Conservation (phyloP, 2,888 invertebrate species). For the Hydrotaea cyrtoneurina region DNA sequence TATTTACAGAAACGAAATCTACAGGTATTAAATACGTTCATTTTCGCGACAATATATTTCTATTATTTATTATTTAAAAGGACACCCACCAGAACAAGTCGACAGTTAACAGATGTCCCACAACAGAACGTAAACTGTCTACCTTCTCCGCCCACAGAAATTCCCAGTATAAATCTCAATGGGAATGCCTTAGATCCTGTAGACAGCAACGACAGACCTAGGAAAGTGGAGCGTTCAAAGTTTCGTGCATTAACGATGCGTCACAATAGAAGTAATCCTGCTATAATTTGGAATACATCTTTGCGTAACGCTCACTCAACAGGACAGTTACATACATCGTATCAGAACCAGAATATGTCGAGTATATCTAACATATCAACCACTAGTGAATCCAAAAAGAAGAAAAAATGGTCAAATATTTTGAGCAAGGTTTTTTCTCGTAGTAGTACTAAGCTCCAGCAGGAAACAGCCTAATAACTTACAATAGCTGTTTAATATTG, state of each 20-base stretch:
- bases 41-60: too few relatives aligned
- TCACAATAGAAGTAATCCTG: constrained; percentile 15
- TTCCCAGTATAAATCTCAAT: constrained; percentile 68
- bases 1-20: too few relatives aligned
- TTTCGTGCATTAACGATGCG: constrained; percentile 56
- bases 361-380: constrained; percentile 57
- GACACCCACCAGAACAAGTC: neutral
- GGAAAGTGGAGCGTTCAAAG: constrained; percentile 62
- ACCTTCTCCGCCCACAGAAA: constrained; percentile 54
- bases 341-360: constrained; percentile 17
- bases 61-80: neutral
- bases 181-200: constrained; percentile 55
- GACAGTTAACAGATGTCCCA: neutral
- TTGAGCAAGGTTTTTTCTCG: constrained; percentile 74
- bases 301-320: constrained; percentile 73
- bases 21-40: constrained; percentile 61
- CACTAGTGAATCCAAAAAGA: constrained; percentile 71
- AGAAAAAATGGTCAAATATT: constrained; percentile 72
- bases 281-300: constrained; percentile 17
- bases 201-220: constrained; percentile 51
- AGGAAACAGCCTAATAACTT: neutral
- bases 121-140: constrained; percentile 19
- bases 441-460: constrained; percentile 72
- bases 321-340: constrained; percentile 71
- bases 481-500: neutral